Conservation (phyloP, 2,113 vertebrate genomes). For the Mobula birostris region DNA sequence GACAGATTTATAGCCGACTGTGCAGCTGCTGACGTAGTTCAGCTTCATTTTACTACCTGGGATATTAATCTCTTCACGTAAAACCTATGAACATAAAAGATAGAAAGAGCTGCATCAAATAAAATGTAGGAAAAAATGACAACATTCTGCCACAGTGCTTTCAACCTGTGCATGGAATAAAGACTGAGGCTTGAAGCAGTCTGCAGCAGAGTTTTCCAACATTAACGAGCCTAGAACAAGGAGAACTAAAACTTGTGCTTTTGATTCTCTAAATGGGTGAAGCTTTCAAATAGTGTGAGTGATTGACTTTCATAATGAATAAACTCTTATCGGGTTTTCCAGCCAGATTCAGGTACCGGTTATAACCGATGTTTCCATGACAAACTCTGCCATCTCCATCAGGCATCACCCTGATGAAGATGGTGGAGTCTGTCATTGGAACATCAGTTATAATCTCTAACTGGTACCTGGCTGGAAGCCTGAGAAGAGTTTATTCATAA, state of each 20-base stretch:
- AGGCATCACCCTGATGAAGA: no score
- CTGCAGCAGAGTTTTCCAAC: neutral
- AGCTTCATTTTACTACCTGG: constrained; percentile 81
- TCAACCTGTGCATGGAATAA: neutral
- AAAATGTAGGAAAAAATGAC: neutral
- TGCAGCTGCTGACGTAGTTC: constrained; percentile 87
- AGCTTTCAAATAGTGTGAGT: neutral
- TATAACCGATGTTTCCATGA: no score
- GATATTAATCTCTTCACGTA: constrained; percentile 82
- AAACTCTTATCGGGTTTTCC: no score
- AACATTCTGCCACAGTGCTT: neutral
- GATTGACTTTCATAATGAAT: no score
- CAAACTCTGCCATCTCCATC: no score
- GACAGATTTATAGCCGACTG: constrained; percentile 87
- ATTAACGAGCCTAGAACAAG: neutral
- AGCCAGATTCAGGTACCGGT: no score
- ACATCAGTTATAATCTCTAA: no score
- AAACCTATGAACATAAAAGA: constrained; percentile 59
- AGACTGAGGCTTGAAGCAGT: neutral
- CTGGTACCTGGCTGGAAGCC: no score
- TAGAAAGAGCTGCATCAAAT: constrained; percentile 20
- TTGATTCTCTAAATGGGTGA: neutral
- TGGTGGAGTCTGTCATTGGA: no score
- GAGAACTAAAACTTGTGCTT: neutral
- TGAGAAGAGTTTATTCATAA: no score